Percentiles rank a stretch among this genome's conserved stretches.
Conservation (phyloP, 2,113 vertebrate genomes). For the Gambusia holbrooki region DNA sequence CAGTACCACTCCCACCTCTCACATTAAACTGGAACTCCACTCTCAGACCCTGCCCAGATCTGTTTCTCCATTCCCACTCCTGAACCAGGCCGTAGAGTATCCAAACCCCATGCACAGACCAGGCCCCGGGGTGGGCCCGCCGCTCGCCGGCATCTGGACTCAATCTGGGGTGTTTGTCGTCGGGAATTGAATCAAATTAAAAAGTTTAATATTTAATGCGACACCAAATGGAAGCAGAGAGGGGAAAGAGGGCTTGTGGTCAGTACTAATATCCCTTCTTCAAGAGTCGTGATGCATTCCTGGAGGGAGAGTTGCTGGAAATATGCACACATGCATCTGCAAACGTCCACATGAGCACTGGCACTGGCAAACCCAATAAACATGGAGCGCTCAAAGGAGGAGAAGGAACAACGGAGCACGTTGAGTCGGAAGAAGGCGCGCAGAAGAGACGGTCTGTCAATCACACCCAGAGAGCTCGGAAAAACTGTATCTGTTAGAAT, state of each 20-base stretch:
- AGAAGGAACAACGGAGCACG: slow-evolving; percentile 7
- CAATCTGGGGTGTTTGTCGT: slow-evolving; percentile 76
- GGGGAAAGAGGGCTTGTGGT: slow-evolving; percentile 71
- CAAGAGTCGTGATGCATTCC: slow-evolving; percentile 69
- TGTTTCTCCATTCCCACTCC: slow-evolving; percentile 45
- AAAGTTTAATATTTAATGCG: slow-evolving; percentile 79
- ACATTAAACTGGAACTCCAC: slow-evolving; percentile 31
- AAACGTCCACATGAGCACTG: slow-evolving; percentile 3
- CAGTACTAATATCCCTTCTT: slow-evolving; percentile 68
- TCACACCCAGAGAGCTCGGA: slow-evolving; percentile 3
- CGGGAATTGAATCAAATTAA: slow-evolving; percentile 78
- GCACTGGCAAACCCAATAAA: slow-evolving; percentile 20
- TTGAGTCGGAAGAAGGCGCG: not conserved
- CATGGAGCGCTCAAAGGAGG: slow-evolving; percentile 1
- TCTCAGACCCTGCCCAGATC: slow-evolving; percentile 41
- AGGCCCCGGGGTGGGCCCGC: slow-evolving; percentile 50
- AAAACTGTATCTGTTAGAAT: not conserved
- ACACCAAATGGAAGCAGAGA: slow-evolving; percentile 75
- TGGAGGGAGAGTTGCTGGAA: slow-evolving; percentile 61
- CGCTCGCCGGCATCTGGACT: slow-evolving; percentile 69
- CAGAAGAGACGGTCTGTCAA: not conserved
- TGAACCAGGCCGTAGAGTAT: slow-evolving; percentile 25
- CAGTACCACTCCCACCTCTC: slow-evolving; percentile 24
- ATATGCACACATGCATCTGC: slow-evolving; percentile 49
- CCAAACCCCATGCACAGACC: slow-evolving; percentile 35